phyloP scores from a whole-genome alignment of 2,113 vertebrate genomes.

The Gasterosteus aculeatus region DNA sequence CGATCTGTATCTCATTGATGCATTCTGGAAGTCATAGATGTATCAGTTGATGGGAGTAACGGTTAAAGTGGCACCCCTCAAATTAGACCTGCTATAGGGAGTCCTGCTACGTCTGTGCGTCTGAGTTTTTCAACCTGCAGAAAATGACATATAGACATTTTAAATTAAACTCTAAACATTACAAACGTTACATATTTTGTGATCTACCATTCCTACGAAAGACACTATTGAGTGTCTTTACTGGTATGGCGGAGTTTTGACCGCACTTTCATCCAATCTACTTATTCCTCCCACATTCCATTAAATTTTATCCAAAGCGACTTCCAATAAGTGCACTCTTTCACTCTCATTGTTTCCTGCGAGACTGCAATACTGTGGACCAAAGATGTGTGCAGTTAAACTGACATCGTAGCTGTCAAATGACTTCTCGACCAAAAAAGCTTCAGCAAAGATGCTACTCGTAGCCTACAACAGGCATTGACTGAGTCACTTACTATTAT shows the following conservation, averaged over 20 bases:
- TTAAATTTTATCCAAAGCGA: too few species aligned
- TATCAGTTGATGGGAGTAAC: not conserved
- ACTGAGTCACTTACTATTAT: constrained; percentile 23
- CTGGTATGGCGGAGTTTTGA: not conserved
- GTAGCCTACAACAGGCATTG: constrained; percentile 9
- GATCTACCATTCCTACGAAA: not conserved
- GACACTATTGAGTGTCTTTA: not conserved
- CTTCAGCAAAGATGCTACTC: not conserved
- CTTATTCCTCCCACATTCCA: not conserved
- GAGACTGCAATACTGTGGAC: not conserved
- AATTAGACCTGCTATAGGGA: not conserved
- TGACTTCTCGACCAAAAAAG: not conserved
- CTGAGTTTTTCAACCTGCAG: not conserved
- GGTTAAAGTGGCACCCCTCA: not conserved
- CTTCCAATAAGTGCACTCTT: too few species aligned
- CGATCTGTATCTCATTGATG: constrained; percentile 1
- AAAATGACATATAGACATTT: not conserved
- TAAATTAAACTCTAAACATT: not conserved
- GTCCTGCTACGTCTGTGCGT: not conserved
- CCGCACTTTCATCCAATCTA: not conserved
- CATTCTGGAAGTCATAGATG: constrained; percentile 1
- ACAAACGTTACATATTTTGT: not conserved
- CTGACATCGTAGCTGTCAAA: constrained; percentile 5
- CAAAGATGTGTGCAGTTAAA: not conserved
- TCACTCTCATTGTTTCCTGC: not conserved